These are phyloP conservation scores for Peromyscus eremicus DNA, from an alignment of 2,797 vertebrate species.

Conservation along the genomic window DNA sequence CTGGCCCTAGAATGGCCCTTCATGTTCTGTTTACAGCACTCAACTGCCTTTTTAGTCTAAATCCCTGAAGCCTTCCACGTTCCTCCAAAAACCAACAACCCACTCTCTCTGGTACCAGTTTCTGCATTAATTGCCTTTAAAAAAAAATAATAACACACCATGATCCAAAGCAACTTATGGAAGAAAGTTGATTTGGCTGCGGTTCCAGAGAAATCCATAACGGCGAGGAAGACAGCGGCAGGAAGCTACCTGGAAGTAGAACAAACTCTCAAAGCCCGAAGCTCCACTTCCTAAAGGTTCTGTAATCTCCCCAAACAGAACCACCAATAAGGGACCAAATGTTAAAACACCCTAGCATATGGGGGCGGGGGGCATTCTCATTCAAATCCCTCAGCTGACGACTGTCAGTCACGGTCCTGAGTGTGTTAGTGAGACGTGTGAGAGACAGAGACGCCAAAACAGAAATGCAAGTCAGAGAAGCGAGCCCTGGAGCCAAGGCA, in stretches of 20 bases:
- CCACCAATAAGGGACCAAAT: neutral
- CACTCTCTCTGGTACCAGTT: neutral
- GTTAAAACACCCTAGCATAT: neutral
- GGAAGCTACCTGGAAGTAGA: neutral
- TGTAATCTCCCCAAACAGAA: neutral
- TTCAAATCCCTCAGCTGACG: neutral
- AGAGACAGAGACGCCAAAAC: neutral
- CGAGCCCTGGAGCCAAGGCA: neutral
- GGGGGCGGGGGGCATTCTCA: neutral
- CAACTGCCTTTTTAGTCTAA: neutral
- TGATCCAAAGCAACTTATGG: neutral
- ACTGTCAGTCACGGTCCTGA: neutral
- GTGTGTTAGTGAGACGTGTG: neutral
- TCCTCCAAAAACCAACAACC: neutral
- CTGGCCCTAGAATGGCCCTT: neutral
- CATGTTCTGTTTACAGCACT: neutral
- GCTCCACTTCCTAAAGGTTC: neutral
- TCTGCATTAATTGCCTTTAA: neutral
- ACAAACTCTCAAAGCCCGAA: neutral
- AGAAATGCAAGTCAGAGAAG: neutral
- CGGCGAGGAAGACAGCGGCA: neutral
- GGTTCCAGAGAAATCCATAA: neutral
- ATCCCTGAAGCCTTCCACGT: neutral
- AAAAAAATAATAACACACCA: neutral
- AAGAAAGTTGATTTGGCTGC: neutral